Evolutionary conservation across 2,797 vertebrate genomes (phyloP).

Genomic region (Acrossocheilus fasciatus): DNA sequence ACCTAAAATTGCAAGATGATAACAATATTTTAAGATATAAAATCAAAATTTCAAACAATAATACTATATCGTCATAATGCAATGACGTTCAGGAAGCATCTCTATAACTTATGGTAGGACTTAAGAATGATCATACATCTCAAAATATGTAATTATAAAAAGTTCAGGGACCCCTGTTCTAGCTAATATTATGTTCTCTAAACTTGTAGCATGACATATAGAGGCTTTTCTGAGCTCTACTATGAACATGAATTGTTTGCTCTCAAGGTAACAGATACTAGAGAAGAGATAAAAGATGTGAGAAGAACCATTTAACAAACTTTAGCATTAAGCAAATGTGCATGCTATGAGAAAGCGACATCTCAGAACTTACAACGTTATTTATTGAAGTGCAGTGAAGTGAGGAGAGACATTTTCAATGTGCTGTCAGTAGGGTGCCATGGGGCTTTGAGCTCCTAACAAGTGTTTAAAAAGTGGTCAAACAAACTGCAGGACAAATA

Average conservation of each 20-base stretch:
- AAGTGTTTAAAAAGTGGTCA: slow-evolving; percentile 52
- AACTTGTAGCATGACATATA: neutral
- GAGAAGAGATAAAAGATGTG: neutral
- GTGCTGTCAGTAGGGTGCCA: slow-evolving; percentile 46
- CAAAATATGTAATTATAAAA: neutral
- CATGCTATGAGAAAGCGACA: slow-evolving; percentile 19
- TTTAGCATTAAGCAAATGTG: slow-evolving; percentile 20
- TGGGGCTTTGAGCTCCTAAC: slow-evolving; percentile 30
- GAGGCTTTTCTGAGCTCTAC: neutral
- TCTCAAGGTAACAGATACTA: neutral
- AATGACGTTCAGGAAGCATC: neutral
- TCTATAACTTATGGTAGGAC: neutral
- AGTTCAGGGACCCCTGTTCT: neutral
- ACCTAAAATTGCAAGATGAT: neutral
- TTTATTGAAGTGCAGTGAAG: slow-evolving; percentile 18
- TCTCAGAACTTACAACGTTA: slow-evolving; percentile 24
- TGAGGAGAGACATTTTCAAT: slow-evolving; percentile 17
- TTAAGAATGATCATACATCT: neutral
- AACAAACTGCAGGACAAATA: slow-evolving; percentile 62
- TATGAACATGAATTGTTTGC: neutral
- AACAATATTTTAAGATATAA: neutral
- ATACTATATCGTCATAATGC: neutral
- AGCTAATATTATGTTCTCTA: neutral
- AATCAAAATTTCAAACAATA: neutral
- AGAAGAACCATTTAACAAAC: slow-evolving; percentile 13